Evolutionary conservation across 2,797 vertebrate species (phyloP), one percentile per base, ranked within the genome.

Genomic region (Xenops minutus): DNA sequence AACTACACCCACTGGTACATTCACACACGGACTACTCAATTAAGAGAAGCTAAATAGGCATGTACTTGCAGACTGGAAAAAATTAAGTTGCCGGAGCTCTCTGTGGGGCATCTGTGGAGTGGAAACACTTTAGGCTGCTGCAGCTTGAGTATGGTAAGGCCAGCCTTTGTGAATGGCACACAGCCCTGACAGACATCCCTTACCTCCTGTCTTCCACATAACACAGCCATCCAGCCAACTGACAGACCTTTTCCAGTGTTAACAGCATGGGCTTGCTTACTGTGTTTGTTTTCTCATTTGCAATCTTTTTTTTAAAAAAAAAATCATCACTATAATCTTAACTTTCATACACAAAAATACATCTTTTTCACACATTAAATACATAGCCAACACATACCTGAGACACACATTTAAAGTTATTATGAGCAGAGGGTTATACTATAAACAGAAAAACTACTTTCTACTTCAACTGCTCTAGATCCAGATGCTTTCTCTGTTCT

Each of bases 401-500:
- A 56, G 52, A n/a, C 2, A 3, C 4, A 3, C 30, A 22, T n/a
- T 75, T 52, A 51, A 21, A 83, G 7, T 30, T 63, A 71, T 39
- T 66, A 37, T 37, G 43, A 93, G 72, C 78, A 89, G 46, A 91
- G 22, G 56, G 66, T 73, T 63, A 49, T 61, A 80, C 5, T 75
- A 78, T 95, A 94, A 96, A 96, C 84, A 95, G 80, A 88, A 92
- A 85, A 93, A 90, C 93, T 95, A 95, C 78, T 89, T 96, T 89
- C 88, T 68, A 86, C 92, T 80, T 86, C 82, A 87, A 82, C 90
- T 89, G 77, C 75, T 72, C 87, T 56, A 72, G 85, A 56, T 92
- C 96, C 95, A 97, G 97, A 96, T 92, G 97, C 95, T 71, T 44
- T 78, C 63, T 76, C 30, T 48, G 94, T 61, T 97, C 71, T 78